Percentiles rank a stretch among this genome's conserved stretches.
Conservation (phyloP, 1,140 invertebrate genomes). For the Heliconius nattereri region DNA sequence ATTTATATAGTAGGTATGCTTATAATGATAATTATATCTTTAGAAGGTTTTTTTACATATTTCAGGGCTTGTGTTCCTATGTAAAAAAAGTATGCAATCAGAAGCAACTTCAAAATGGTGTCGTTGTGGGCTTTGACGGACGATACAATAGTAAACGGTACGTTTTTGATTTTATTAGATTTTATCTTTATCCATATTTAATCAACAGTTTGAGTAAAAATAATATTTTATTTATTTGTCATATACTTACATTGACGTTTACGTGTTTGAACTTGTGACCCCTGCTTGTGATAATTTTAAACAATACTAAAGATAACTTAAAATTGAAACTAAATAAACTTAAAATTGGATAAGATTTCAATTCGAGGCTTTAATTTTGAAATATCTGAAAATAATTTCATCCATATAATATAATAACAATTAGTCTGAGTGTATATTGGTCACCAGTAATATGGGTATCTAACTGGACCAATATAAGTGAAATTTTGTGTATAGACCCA, state of each 20-base stretch:
- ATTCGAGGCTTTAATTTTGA: too few species aligned
- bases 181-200: neutral
- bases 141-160: slow-evolving; percentile 95
- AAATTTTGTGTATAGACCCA: too few species aligned
- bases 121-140: slow-evolving; percentile 97
- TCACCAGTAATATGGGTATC: too few species aligned
- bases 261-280: neutral
- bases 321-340: neutral
- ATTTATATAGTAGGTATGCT: neutral
- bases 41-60: slow-evolving; percentile 24
- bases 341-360: too few species aligned
- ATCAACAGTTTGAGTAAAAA: neutral
- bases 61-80: slow-evolving; percentile 91
- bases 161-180: too few species aligned
- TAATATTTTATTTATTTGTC: neutral
- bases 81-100: slow-evolving; percentile 83
- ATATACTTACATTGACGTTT: neutral
- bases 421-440: too few species aligned
- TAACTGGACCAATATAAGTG: too few species aligned
- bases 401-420: too few species aligned
- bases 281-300: neutral
- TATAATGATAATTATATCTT: neutral
- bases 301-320: neutral
- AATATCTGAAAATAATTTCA: too few species aligned
- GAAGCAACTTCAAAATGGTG: slow-evolving; percentile 83